These are phyloP conservation scores for Holothuria glaberrima DNA, from an alignment of 35 echinoderm and acorn worm species.

Conservation along the genomic window DNA sequence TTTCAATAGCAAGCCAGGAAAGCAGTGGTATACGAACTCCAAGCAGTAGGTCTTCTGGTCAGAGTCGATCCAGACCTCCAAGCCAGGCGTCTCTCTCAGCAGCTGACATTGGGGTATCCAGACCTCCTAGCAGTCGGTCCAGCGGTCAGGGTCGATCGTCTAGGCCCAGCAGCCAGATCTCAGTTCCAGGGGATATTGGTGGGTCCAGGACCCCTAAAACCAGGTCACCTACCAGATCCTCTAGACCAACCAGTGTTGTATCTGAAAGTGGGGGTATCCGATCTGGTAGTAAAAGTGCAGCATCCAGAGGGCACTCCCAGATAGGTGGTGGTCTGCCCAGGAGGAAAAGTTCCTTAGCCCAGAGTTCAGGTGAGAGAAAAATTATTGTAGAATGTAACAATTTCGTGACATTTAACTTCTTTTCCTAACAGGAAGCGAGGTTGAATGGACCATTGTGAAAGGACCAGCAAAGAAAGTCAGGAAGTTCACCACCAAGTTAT, in stretches of 20 bases:
- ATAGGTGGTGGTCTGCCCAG: not conserved
- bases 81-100: conserved; percentile 8
- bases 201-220: conserved; percentile 22
- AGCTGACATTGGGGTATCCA: not conserved
- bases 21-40: not conserved
- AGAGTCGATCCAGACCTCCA: conserved; percentile 10
- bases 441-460: too few species aligned
- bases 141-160: conserved; percentile 16
- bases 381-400: too few species aligned
- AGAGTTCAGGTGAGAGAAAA: conserved; percentile 28
- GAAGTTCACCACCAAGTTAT: too few species aligned
- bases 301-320: not conserved
- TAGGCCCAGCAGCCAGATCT: conserved; percentile 35
- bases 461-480: too few species aligned
- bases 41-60: conserved; percentile 1
- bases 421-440: too few species aligned
- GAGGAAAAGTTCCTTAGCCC: conserved; percentile 30
- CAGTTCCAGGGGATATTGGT: conserved; percentile 29
- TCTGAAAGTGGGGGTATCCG: conserved; percentile 29
- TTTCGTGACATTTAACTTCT: too few species aligned
- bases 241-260: conserved; percentile 30
- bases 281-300: not conserved
- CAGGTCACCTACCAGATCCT: conserved; percentile 23
- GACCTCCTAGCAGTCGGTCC: not conserved
- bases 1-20: not conserved